These are phyloP conservation scores for Kryptopterus vitreolus DNA, from an alignment of 2,797 vertebrate genomes.

Conservation along the genomic window DNA sequence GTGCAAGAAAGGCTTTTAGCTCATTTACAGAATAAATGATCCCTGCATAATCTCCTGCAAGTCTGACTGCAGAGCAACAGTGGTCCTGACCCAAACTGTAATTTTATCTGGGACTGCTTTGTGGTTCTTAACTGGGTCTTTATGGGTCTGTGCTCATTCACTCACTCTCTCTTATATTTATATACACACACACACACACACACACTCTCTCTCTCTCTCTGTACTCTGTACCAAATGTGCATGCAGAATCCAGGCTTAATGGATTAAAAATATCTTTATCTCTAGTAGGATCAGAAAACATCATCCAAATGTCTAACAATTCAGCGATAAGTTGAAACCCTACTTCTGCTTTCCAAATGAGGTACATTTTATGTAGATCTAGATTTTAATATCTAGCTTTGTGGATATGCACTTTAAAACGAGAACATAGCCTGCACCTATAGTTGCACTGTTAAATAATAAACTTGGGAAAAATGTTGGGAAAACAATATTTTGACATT, in stretches of 20 bases:
- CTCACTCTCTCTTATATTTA: slow-evolving; percentile 61
- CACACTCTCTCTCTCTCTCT: too few relatives aligned
- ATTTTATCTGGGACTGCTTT: slow-evolving; percentile 27
- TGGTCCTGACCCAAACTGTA: background rate
- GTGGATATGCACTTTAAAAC: too few relatives aligned
- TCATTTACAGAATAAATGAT: background rate
- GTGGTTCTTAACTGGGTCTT: slow-evolving; percentile 47
- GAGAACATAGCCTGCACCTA: too few relatives aligned
- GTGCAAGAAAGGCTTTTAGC: background rate
- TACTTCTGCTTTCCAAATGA: background rate
- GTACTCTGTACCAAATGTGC: background rate
- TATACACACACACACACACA: background rate
- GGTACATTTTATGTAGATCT: too few relatives aligned
- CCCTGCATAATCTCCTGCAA: background rate
- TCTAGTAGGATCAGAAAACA: background rate
- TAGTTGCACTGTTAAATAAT: too few relatives aligned
- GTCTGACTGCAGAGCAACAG: background rate
- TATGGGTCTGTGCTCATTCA: slow-evolving; percentile 48
- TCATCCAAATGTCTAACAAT: background rate
- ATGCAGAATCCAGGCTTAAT: slow-evolving; percentile 3
- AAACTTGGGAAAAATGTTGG: too few relatives aligned
- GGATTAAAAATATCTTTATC: background rate
- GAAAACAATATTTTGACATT: background rate
- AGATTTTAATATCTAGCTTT: background rate
- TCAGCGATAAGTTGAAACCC: background rate